A percentile compares a stretch with the other conserved stretches of the same genome.
These are phyloP conservation scores for Tauraco hartlaubi DNA, from an alignment of 2,797 vertebrate genomes.

Conservation along the genomic window DNA sequence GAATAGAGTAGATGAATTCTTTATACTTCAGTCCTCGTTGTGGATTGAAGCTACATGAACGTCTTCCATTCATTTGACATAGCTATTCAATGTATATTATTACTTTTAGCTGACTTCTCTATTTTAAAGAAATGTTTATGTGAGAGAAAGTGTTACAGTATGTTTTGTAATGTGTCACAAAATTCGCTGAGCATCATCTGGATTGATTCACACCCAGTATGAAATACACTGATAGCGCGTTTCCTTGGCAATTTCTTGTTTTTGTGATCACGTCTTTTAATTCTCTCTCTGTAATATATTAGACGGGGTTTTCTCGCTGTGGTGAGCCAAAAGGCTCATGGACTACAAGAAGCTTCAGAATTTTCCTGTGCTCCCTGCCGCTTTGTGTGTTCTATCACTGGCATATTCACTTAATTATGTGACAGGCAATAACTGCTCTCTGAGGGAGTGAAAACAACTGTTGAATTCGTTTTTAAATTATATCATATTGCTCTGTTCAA, in stretches of 20 bases:
- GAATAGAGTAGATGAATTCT: neutral
- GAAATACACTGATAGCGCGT: neutral
- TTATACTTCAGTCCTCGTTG: neutral
- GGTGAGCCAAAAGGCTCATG: neutral
- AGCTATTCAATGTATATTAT: neutral
- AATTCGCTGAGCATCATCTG: neutral
- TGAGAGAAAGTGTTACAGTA: neutral
- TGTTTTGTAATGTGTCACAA: neutral
- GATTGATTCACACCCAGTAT: neutral
- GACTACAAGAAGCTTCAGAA: neutral
- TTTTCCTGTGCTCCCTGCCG: slow-evolving; percentile 7
- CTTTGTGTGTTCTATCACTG: slow-evolving; percentile 39
- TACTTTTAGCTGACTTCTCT: neutral
- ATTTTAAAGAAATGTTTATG: slow-evolving; percentile 28
- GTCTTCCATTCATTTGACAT: neutral
- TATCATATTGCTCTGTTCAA: slow-evolving; percentile 19
- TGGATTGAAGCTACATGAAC: neutral
- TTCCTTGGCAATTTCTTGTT: slow-evolving; percentile 30
- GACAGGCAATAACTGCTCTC: slow-evolving; percentile 39
- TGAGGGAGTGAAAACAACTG: slow-evolving; percentile 51
- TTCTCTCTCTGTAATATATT: neutral
- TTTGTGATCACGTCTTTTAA: slow-evolving; percentile 32
- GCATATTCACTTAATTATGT: slow-evolving; percentile 49
- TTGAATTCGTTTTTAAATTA: slow-evolving; percentile 46
- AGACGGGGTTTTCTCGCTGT: neutral